Conservation (phyloP, 2,113 vertebrate species). For the Tricholaema leucomelas region DNA sequence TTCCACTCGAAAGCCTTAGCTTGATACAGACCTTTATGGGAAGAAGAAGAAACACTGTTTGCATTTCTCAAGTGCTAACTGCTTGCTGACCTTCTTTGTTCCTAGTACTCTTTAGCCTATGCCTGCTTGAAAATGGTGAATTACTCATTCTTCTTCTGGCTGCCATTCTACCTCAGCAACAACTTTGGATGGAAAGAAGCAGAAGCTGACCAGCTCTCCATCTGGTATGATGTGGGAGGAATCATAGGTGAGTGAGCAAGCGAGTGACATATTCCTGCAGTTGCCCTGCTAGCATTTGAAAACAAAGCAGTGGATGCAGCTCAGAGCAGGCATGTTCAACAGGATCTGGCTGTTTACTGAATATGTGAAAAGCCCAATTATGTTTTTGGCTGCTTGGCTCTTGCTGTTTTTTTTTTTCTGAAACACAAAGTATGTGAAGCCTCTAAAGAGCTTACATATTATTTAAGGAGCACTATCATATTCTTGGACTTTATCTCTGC, state of each 20-base stretch:
- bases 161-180: slow-evolving; percentile 95
- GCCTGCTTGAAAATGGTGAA: slow-evolving; percentile 97
- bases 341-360: not conserved
- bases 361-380: not conserved
- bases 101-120: slow-evolving; percentile 91
- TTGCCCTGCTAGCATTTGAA: not conserved
- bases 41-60: not conserved
- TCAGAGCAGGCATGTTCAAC: not conserved
- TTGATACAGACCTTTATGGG: not conserved
- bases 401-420: not conserved
- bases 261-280: not conserved
- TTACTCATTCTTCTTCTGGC: slow-evolving; percentile 99
- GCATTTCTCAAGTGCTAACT: not conserved
- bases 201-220: slow-evolving; percentile 90
- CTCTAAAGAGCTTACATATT: not conserved
- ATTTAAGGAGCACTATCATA: not conserved
- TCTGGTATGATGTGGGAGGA: slow-evolving; percentile 97
- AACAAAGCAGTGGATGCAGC: not conserved
- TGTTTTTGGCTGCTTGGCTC: not conserved
- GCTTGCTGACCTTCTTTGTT: not conserved
- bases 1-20: not conserved
- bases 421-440: not conserved
- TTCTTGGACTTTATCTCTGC: not conserved
- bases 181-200: slow-evolving; percentile 94
- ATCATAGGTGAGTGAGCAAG: slow-evolving; percentile 84